A percentile compares a stretch with the other conserved stretches of the same genome.
Conservation (phyloP, 2,888 invertebrate genomes). For the Atherix ibis region DNA sequence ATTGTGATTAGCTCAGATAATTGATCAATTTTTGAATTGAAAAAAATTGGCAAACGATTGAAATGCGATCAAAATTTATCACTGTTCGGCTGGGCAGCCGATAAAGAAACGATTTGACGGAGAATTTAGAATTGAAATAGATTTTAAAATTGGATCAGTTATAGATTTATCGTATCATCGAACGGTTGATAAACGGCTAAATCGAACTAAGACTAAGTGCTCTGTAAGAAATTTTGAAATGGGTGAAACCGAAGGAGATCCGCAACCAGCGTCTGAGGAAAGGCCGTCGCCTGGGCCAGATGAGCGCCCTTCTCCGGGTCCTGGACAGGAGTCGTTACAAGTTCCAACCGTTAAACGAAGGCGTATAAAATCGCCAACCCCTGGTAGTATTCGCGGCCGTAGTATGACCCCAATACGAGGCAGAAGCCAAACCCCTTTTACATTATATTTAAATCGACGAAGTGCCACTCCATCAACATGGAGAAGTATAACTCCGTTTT, state of each 20-base stretch:
- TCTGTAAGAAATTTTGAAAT: too few species aligned
- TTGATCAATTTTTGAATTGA: slow-evolving; percentile 9
- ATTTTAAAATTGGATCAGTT: too few species aligned
- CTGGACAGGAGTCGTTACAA: slow-evolving; percentile 25
- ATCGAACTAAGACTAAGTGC: too few species aligned
- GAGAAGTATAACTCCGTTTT: slow-evolving; percentile 32
- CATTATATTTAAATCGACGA: slow-evolving; percentile 26
- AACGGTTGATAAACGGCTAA: too few species aligned
- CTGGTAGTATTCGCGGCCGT: slow-evolving; percentile 28
- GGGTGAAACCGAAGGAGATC: slow-evolving; percentile 30
- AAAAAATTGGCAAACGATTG: slow-evolving; percentile 14
- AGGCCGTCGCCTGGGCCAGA: slow-evolving; percentile 17
- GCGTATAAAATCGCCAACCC: slow-evolving; percentile 31
- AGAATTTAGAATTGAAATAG: slow-evolving; percentile 7
- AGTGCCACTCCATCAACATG: slow-evolving; percentile 32
- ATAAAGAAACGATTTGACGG: slow-evolving; percentile 18
- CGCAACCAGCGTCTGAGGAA: slow-evolving; percentile 24
- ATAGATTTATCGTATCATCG: too few species aligned
- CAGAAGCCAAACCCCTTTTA: slow-evolving; percentile 30
- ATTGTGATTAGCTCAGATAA: too few species aligned
- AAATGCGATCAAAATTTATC: slow-evolving; percentile 14
- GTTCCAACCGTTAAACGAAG: slow-evolving; percentile 28
- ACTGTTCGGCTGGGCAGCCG: slow-evolving; percentile 24
- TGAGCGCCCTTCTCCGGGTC: slow-evolving; percentile 16
- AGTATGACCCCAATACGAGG: slow-evolving; percentile 32